Conservation (phyloP, 92 coral and sea anemone genomes). For the Parazoanthus darwini region DNA sequence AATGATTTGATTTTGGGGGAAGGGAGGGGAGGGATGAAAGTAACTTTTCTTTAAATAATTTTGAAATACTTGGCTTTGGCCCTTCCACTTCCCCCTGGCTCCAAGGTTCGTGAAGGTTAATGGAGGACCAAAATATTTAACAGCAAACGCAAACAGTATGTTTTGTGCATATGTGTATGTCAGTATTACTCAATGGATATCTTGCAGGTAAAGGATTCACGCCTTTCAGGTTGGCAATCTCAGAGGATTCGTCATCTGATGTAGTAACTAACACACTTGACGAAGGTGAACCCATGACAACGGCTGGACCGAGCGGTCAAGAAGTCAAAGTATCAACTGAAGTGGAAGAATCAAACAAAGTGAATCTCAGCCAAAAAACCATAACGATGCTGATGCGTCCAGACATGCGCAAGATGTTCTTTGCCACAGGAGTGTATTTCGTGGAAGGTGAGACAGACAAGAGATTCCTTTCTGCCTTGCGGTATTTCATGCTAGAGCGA, state of each 20-base stretch:
- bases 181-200: neutral
- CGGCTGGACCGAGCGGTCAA: neutral
- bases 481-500: neutral
- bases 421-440: slow-evolving; percentile 21
- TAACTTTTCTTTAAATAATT: too few relatives aligned
- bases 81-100: too few relatives aligned
- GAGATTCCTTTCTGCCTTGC: slow-evolving; percentile 22
- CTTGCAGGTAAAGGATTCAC: slow-evolving; percentile 3
- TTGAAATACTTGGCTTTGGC: too few relatives aligned
- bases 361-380: neutral
- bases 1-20: neutral
- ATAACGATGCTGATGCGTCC: slow-evolving; percentile 10
- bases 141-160: too few relatives aligned
- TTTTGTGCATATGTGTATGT: too few relatives aligned
- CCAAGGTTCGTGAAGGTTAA: too few relatives aligned
- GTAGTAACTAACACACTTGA: neutral
- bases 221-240: neutral
- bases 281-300: neutral
- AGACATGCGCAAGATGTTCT: slow-evolving; percentile 35
- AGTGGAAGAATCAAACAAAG: neutral
- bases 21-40: neutral
- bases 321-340: too few relatives aligned
- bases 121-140: neutral
- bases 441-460: slow-evolving; percentile 46
- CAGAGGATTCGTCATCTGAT: neutral